Conservation (phyloP, 2,797 vertebrate genomes). For the Xyrichtys novacula region DNA sequence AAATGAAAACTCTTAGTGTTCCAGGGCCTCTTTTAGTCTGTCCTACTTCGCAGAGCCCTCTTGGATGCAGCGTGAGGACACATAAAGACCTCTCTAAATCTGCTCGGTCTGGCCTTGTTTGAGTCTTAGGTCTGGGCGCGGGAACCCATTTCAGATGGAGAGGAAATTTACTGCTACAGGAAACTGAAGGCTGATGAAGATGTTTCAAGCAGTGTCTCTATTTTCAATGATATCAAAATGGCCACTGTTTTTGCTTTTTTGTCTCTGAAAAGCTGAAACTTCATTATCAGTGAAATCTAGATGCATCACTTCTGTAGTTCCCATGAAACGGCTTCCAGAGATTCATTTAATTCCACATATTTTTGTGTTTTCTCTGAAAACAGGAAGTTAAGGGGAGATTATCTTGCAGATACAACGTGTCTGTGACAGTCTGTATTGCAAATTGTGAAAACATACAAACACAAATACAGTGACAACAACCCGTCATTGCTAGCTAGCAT, state of each 20-base stretch:
- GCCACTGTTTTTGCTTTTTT: neutral
- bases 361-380: neutral
- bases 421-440: neutral
- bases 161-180: constrained; percentile 49
- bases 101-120: constrained; percentile 62
- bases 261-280: neutral
- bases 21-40: constrained; percentile 50
- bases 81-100: constrained; percentile 57
- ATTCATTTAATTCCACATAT: no score
- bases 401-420: neutral
- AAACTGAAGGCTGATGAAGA: constrained; percentile 21
- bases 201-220: neutral
- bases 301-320: neutral
- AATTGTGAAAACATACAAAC: neutral
- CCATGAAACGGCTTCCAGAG: neutral
- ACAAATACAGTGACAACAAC: no score
- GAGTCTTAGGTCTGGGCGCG: constrained; percentile 47
- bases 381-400: neutral
- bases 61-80: constrained; percentile 45
- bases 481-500: no score
- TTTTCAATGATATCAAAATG: neutral
- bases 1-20: constrained; percentile 58
- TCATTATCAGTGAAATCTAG: no score
- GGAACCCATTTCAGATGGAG: constrained; percentile 57
- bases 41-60: constrained; percentile 64